Percentiles rank a stretch among this genome's conserved stretches.
Conservation (phyloP, 2,113 vertebrate genomes). For the Formicarius rufipectus region DNA sequence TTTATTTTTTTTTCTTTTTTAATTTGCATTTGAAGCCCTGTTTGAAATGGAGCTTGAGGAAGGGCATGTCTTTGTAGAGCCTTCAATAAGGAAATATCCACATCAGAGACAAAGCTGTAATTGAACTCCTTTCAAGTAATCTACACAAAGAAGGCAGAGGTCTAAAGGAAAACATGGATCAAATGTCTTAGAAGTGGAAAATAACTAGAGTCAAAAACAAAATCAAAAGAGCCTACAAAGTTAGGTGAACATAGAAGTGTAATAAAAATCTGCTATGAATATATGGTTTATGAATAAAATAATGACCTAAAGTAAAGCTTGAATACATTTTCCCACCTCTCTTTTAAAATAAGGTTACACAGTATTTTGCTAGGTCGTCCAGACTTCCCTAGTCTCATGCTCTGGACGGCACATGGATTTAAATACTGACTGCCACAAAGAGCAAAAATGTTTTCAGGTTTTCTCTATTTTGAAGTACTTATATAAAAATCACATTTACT, state of each 20-base stretch:
- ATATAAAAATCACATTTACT: neutral
- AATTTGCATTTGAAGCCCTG: neutral
- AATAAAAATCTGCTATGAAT: neutral
- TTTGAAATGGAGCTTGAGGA: slow-evolving; percentile 11
- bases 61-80: slow-evolving; percentile 17
- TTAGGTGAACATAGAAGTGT: neutral
- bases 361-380: neutral
- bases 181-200: slow-evolving; percentile 43
- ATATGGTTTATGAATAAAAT: neutral
- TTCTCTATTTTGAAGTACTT: neutral
- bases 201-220: neutral
- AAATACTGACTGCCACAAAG: neutral
- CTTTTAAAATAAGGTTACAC: neutral
- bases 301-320: neutral
- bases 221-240: slow-evolving; percentile 30
- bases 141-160: slow-evolving; percentile 1
- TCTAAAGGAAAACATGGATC: slow-evolving; percentile 36
- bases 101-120: slow-evolving; percentile 47
- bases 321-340: neutral
- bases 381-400: neutral
- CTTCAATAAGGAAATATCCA: slow-evolving; percentile 36
- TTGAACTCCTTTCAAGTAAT: slow-evolving; percentile 31
- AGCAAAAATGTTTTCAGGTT: neutral
- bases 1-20: neutral
- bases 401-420: neutral